Percentiles rank a stretch among this genome's conserved stretches.
Evolutionary conservation across 2,888 invertebrate genomes (phyloP).

Genomic region (Creontiades dilutus): DNA sequence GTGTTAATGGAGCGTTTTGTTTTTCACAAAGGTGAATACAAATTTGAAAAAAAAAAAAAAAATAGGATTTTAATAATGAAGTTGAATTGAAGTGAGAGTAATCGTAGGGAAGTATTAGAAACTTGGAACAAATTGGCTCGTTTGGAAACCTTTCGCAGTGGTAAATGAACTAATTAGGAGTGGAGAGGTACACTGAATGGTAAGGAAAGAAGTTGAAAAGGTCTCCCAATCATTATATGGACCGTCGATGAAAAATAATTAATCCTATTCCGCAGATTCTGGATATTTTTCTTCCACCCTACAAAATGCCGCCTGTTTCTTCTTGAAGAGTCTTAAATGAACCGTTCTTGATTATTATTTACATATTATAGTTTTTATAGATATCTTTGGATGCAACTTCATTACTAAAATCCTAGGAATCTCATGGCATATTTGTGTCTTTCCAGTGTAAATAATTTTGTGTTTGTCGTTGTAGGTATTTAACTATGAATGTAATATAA

Average conservation of each 20-base stretch:
- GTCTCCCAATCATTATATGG: too few species aligned
- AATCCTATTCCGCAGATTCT: too few species aligned
- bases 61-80: background rate
- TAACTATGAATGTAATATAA: background rate
- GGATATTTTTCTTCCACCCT: too few species aligned
- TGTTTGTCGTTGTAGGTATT: background rate
- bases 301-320: background rate
- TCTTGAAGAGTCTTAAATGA: background rate
- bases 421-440: background rate
- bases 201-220: too few species aligned
- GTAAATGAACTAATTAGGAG: too few species aligned
- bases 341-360: background rate
- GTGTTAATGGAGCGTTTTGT: background rate
- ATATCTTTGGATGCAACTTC: background rate
- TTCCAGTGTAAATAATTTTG: constrained; percentile 2
- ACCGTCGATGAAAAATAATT: too few species aligned
- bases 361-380: too few species aligned
- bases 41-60: background rate
- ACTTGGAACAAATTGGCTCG: too few species aligned
- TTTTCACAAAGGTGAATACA: background rate
- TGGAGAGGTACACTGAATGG: too few species aligned
- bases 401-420: background rate
- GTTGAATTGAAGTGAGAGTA: background rate
- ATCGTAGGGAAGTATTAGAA: too few species aligned
- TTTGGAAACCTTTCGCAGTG: too few species aligned